Base-by-base conservation (phyloP, 2,113 vertebrate genomes). In the Romanogobio albipinnatus region DNA sequence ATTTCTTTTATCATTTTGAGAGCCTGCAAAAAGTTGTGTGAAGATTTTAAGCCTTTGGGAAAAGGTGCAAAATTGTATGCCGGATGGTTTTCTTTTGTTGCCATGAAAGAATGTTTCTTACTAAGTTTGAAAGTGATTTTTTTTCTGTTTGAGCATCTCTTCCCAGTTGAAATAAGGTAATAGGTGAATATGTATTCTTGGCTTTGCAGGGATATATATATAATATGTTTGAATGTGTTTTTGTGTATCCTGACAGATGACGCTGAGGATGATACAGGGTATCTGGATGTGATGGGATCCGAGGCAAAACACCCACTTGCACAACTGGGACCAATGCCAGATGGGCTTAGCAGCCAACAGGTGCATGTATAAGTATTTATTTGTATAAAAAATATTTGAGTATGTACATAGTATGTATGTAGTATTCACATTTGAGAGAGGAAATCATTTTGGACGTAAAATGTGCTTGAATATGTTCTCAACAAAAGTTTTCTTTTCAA, bases 321-420 rank as follows among this genome's bases (percentile, higher is more conserved):
- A 0, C 95, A 98, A 87, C 94, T 99, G 83, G 95, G 96, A 68
- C 96, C 97, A 49, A 98, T 98, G 96, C 98, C 98, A 0, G 95
- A 96, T 1, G 97, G 97, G 61, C 95, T 99, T 83, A 98, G 91
- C 91, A 96, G 93, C 1, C 96, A 98, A 89, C 98, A 99, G 97
- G 97, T 98, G 77, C 83, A 75, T 49, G 81, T 64, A 43, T 87
- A 81, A 83, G 14, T 83, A 74, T 84, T 73, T 86, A 79, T 64
- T 71, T 56, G 8, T 7, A 59, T 61, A 29, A 24, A 59, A 45
- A 5, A 19, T 26, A 26, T 26, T 58, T 36, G 15, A 5, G 22
- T 43, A 13, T 81, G 24, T 33, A 64, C 11, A 14, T 24, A 68
- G 49, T 36, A 51, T 51, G 13, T 51, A 51, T 51, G 13, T 51